Evolutionary conservation across 2,888 invertebrate genomes (phyloP).

Genomic region (Andrena dorsata): DNA sequence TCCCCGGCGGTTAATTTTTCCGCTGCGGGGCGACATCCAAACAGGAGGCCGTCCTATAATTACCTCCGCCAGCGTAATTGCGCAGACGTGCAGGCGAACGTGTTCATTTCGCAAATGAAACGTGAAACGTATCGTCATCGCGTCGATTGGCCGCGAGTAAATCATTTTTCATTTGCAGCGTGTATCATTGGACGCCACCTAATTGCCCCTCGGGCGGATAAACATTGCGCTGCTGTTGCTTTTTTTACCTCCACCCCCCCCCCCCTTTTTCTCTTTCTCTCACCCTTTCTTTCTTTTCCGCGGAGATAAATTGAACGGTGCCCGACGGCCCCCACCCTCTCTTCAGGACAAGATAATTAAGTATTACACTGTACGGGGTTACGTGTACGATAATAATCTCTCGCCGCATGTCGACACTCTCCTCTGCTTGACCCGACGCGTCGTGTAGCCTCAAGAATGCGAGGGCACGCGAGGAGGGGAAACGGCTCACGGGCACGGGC

Average conservation of each 20-base stretch:
- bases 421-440: conserved; percentile 54
- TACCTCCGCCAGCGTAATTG: too few species aligned
- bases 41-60: too few species aligned
- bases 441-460: conserved; percentile 53
- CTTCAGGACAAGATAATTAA: conserved; percentile 61
- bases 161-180: conserved; percentile 54
- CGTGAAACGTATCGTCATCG: conserved; percentile 30
- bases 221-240: conserved; percentile 20
- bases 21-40: too few species aligned
- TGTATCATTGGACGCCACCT: conserved; percentile 50
- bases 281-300: neutral
- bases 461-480: conserved; percentile 24
- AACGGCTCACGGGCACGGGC: neutral
- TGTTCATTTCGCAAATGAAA: conserved; percentile 24
- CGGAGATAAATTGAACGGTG: conserved; percentile 53
- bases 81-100: neutral
- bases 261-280: too few species aligned
- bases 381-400: conserved; percentile 63
- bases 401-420: conserved; percentile 56
- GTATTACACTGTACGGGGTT: conserved; percentile 59
- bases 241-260: neutral
- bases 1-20: neutral
- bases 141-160: neutral
- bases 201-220: conserved; percentile 41
- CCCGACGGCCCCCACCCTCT: conserved; percentile 8